Evolutionary conservation across 1,140 invertebrate species (phyloP).

Genomic region (Heliconius hermathena): DNA sequence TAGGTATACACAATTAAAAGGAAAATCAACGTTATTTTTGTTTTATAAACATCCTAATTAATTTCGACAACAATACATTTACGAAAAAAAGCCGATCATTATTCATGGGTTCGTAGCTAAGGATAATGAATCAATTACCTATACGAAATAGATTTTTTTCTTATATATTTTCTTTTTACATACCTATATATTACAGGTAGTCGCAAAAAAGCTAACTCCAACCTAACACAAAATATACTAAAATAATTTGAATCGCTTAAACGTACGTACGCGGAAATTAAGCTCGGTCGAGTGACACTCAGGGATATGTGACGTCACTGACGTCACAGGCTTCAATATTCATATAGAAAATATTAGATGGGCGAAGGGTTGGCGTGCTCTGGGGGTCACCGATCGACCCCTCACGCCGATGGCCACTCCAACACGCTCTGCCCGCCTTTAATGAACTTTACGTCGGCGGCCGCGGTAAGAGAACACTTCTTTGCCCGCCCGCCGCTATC

Average conservation of each 20-base stretch:
- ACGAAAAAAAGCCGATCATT: too few species aligned
- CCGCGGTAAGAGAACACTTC: conserved; percentile 75
- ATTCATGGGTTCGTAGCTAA: too few species aligned
- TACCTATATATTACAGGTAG: too few species aligned
- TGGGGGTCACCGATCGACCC: conserved; percentile 56
- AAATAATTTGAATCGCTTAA: neutral
- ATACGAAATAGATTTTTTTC: too few species aligned
- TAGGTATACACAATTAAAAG: too few species aligned
- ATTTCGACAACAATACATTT: too few species aligned
- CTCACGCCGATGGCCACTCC: conserved; percentile 69
- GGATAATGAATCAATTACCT: too few species aligned
- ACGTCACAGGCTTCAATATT: conserved; percentile 63
- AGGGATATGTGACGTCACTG: conserved; percentile 45
- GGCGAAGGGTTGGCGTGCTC: conserved; percentile 32
- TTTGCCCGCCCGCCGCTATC: conserved; percentile 67
- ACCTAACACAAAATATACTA: neutral
- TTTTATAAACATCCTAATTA: too few species aligned
- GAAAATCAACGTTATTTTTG: too few species aligned
- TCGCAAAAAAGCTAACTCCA: too few species aligned
- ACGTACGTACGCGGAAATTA: conserved; percentile 26
- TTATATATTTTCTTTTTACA: too few species aligned
- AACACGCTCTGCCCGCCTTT: conserved; percentile 76
- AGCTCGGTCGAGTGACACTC: conserved; percentile 42
- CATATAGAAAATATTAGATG: conserved; percentile 74
- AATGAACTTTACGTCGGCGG: conserved; percentile 79